Percentiles rank a stretch among this genome's conserved stretches.
Evolutionary conservation across 2,888 invertebrate genomes (phyloP).

Genomic region (Agonum fuliginosum): DNA sequence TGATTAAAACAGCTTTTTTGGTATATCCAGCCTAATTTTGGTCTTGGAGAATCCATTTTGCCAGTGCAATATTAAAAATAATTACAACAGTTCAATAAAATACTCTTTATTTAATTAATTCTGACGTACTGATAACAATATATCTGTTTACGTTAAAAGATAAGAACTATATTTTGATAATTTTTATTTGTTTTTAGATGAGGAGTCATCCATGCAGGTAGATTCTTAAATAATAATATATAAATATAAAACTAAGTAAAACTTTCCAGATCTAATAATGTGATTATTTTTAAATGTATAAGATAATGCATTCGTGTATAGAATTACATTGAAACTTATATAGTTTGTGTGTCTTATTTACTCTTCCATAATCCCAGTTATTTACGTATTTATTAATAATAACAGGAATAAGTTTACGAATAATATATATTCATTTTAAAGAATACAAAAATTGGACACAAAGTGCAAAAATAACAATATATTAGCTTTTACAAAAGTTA

Average conservation of each 20-base stretch:
- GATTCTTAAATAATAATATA: slow-evolving; percentile 12
- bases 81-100: background rate
- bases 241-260: too few relatives aligned
- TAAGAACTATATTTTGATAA: background rate
- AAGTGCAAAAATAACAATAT: too few relatives aligned
- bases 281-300: too few relatives aligned
- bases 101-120: background rate
- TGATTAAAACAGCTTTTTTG: slow-evolving; percentile 48
- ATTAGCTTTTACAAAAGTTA: too few relatives aligned
- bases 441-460: too few relatives aligned
- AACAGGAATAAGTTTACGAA: too few relatives aligned
- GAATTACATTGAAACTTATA: too few relatives aligned
- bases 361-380: too few relatives aligned
- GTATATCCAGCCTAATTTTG: slow-evolving; percentile 49
- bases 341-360: too few relatives aligned
- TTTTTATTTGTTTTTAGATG: slow-evolving; percentile 14
- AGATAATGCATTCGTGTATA: too few relatives aligned
- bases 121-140: background rate
- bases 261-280: too few relatives aligned
- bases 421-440: background rate
- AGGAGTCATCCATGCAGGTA: slow-evolving; percentile 3
- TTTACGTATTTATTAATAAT: too few relatives aligned
- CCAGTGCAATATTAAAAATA: background rate
- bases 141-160: background rate
- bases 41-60: slow-evolving; percentile 29